Percentiles rank a stretch among this genome's conserved stretches.
phyloP scores from a whole-genome alignment of 2,113 vertebrate species.

The Phalacrocorax brasilianus region DNA sequence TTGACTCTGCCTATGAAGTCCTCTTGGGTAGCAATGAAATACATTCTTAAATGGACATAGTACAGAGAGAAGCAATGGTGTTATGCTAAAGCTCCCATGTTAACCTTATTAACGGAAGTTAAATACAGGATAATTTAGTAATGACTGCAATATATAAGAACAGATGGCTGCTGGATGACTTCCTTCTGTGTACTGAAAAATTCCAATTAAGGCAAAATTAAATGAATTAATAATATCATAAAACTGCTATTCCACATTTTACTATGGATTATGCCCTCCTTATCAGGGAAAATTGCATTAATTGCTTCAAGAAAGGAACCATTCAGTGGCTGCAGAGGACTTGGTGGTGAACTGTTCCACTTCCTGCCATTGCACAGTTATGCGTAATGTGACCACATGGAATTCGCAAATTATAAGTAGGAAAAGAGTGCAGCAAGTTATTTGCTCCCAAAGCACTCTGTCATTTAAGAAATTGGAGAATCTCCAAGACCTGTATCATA shows the following conservation, averaged over 20 bases:
- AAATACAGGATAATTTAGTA: constrained; percentile 51
- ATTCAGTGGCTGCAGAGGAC: not conserved
- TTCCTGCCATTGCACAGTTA: constrained; percentile 20
- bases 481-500: not conserved
- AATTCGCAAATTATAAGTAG: not conserved
- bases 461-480: not conserved
- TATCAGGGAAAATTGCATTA: constrained; percentile 32
- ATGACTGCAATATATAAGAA: constrained; percentile 9
- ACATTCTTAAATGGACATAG: not conserved
- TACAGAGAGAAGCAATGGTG: not conserved
- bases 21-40: not conserved
- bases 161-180: constrained; percentile 52
- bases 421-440: not conserved
- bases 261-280: constrained; percentile 28
- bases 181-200: constrained; percentile 52
- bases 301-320: constrained; percentile 42
- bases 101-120: constrained; percentile 10
- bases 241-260: constrained; percentile 47
- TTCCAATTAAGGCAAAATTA: constrained; percentile 55
- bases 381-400: not conserved
- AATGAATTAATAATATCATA: constrained; percentile 54
- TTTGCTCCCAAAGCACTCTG: not conserved
- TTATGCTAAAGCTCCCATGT: constrained; percentile 18
- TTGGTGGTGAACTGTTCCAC: constrained; percentile 17
- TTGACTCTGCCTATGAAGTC: not conserved